phyloP scores from a whole-genome alignment of 1,140 invertebrate genomes.

The Atta texana region DNA sequence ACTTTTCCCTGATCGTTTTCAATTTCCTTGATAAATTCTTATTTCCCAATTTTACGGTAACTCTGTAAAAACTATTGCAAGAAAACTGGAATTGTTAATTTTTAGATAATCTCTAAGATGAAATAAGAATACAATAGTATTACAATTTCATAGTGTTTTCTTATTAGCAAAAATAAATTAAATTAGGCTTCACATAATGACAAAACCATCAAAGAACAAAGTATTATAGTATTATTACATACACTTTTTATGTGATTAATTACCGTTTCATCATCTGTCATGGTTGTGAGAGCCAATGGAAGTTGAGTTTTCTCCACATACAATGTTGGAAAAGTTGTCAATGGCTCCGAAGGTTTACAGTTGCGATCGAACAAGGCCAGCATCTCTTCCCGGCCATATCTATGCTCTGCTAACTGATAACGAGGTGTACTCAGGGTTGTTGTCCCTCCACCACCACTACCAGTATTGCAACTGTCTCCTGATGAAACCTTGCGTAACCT shows the following conservation, averaged over 20 bases:
- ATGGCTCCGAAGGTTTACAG: constrained; percentile 89
- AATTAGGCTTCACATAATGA: background rate
- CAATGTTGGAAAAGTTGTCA: constrained; percentile 89
- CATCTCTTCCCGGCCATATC: constrained; percentile 96
- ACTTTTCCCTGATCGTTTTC: too few relatives aligned
- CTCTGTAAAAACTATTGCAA: too few relatives aligned
- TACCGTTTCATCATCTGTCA: constrained; percentile 94
- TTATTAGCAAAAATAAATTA: background rate
- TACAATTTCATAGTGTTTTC: background rate
- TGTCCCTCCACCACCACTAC: constrained; percentile 82
- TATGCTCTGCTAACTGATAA: constrained; percentile 91
- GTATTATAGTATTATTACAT: background rate
- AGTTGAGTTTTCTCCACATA: constrained; percentile 92
- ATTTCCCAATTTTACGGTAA: too few relatives aligned
- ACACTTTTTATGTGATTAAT: constrained; percentile 44
- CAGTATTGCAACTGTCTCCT: constrained; percentile 84
- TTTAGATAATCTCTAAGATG: too few relatives aligned
- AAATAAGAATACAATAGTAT: too few relatives aligned
- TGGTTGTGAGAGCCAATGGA: constrained; percentile 91
- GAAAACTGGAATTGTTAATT: too few relatives aligned
- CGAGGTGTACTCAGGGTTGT: constrained; percentile 84
- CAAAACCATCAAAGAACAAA: background rate
- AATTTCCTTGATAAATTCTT: too few relatives aligned
- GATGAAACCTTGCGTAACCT: constrained; percentile 89
- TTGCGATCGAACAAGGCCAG: constrained; percentile 92